Percentiles rank a stretch among this genome's conserved stretches.
These are phyloP conservation scores for Montipora cactus DNA, from an alignment of 64 coral and sea anemone genomes.

Conservation along the genomic window DNA sequence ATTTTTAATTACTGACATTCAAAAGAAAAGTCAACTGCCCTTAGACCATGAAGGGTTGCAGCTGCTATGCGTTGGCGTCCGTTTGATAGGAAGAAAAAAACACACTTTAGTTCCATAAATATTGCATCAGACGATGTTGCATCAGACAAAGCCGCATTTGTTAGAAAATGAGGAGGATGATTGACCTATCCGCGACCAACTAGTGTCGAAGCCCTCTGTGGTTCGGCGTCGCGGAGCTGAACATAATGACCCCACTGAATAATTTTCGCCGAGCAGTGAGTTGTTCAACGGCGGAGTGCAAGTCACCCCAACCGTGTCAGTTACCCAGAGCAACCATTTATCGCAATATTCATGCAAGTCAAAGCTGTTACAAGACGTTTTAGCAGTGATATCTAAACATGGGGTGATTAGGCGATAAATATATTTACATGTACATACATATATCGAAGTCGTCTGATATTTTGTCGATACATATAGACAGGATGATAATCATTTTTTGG, in stretches of 20 bases:
- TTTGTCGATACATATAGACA: background rate
- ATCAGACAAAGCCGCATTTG: conserved; percentile 5
- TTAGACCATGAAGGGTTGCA: background rate
- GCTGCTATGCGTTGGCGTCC: conserved; percentile 9
- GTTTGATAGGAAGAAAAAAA: conserved; percentile 1
- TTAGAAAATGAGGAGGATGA: background rate
- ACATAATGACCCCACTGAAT: too few species aligned
- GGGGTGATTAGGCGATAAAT: too few species aligned
- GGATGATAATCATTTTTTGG: background rate
- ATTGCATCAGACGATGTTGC: background rate
- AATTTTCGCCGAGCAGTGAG: too few species aligned
- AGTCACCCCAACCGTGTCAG: background rate
- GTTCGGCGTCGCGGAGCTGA: too few species aligned
- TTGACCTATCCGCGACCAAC: too few species aligned
- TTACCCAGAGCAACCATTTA: conserved; percentile 23
- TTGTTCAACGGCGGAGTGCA: too few species aligned
- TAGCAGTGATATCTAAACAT: background rate
- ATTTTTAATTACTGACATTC: background rate
- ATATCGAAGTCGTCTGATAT: background rate
- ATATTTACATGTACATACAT: too few species aligned
- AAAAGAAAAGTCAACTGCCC: too few species aligned
- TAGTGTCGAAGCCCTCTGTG: too few species aligned
- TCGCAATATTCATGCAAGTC: background rate
- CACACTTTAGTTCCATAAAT: background rate
- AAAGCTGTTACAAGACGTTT: background rate